Base-by-base conservation (phyloP, 2,113 vertebrate genomes). In the Tetrao urogallus region DNA sequence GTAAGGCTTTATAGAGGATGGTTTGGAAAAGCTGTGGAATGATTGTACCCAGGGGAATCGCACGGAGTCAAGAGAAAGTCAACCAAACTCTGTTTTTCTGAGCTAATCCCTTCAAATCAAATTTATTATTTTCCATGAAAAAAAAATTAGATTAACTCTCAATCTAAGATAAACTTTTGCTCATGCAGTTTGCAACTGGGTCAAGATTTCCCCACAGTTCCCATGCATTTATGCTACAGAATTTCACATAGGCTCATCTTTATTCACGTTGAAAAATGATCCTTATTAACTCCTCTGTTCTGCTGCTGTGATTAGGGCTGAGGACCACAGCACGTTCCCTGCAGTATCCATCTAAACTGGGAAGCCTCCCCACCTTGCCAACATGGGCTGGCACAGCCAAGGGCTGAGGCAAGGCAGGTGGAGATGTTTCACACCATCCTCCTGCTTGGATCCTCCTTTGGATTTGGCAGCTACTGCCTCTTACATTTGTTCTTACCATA, bases 351-450 rank as follows among this genome's bases (percentile, higher is more conserved):
- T 7, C 57, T n/a, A 57, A 78, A 58, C 63, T 60, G 43, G 86
- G 86, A 58, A 36, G 73, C 21, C 42, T 45, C 74, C 60, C 71
- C 82, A 63, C 28, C 60, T 32, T 74, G 60, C 36, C 66, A 13
- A 50, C 60, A 0, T 0, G 0, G 65, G 60, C 42, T 32, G 74
- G 65, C 6, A n/a, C 52, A 69, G 66, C 27, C 0, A 0, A 2
- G 18, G 82, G 74, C 2, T 12, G 57, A n/a, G 74, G 84, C 38
- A 63, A 48, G 40, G 45, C 2, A 0, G 30, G 65, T 52, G 80
- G 50, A 71, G 47, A 60, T 1, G 2, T n/a, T 67, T 86, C 92
- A 27, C 78, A 52, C 75, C 86, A 45, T 14, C 2, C 0, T 8
- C 67, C 89, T 63, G 52, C 32, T 93, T 58, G 65, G 58, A 74